These are phyloP conservation scores for Elgonia sp. DNA, from an alignment of 2,888 invertebrate species.

Conservation along the genomic window DNA sequence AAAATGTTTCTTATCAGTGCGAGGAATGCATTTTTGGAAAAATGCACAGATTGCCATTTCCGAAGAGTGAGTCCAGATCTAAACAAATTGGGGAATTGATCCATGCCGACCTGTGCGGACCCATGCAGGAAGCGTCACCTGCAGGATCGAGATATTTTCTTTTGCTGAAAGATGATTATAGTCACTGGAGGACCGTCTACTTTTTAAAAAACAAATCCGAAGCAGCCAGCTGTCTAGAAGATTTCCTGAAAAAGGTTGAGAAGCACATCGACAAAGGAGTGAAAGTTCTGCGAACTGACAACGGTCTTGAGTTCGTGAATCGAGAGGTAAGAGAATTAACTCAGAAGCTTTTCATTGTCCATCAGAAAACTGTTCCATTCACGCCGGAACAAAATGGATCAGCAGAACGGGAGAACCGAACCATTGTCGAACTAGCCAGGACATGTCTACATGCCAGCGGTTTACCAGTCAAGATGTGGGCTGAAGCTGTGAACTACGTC, in stretches of 20 bases:
- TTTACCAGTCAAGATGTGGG: no score
- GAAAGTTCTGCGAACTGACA: constrained; percentile 14
- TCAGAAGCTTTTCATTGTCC: constrained; percentile 45
- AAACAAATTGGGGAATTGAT: constrained; percentile 67
- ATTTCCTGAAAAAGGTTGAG: constrained; percentile 50
- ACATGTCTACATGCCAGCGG: no score
- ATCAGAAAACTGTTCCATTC: constrained; percentile 64
- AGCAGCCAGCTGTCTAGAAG: constrained; percentile 20
- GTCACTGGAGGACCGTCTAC: no score
- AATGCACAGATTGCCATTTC: constrained; percentile 68
- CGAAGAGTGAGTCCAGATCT: constrained; percentile 50
- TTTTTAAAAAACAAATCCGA: constrained; percentile 63
- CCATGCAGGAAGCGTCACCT: no score
- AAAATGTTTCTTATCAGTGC: constrained; percentile 3
- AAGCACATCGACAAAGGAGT: constrained; percentile 39
- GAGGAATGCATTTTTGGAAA: constrained; percentile 59
- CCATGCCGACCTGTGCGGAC: constrained; percentile 36
- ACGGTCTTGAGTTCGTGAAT: constrained; percentile 66
- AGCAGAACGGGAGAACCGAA: no score
- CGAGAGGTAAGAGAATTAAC: constrained; percentile 53
- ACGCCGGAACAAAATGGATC: constrained; percentile 73
- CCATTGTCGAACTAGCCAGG: no score
- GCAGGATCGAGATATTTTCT: no score
- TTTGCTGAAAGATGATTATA: no score
- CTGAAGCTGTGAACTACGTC: no score